phyloP scores from a whole-genome alignment of 1,140 invertebrate genomes.

The Bombus balteatus region DNA sequence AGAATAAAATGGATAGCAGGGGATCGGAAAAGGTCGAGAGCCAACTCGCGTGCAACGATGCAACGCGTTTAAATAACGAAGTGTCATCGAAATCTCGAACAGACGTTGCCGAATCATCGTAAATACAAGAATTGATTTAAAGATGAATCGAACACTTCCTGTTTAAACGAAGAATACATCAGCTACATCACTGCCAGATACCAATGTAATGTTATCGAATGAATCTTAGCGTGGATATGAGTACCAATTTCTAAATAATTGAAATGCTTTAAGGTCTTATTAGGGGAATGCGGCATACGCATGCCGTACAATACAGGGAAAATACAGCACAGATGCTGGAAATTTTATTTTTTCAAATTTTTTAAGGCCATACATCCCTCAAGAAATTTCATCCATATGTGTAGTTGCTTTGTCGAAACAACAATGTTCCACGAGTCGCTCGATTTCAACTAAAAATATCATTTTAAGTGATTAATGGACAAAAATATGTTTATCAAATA shows the following conservation, averaged over 20 bases:
- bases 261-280: constrained; percentile 1
- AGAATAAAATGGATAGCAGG: constrained; percentile 42
- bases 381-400: neutral
- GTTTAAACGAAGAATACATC: neutral
- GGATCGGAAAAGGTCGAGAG: constrained; percentile 18
- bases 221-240: constrained; percentile 31
- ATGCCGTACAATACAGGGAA: constrained; percentile 39
- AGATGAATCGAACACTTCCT: neutral
- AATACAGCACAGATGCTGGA: constrained; percentile 37
- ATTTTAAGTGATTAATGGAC: neutral
- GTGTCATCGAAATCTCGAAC: constrained; percentile 30
- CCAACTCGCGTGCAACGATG: constrained; percentile 4
- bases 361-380: constrained; percentile 30
- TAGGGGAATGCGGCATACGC: neutral
- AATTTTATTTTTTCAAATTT: constrained; percentile 67
- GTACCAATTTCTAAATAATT: constrained; percentile 24
- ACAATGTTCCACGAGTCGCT: constrained; percentile 11
- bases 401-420: constrained; percentile 13
- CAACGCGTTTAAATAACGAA: constrained; percentile 37
- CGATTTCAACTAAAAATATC: neutral
- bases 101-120: constrained; percentile 38
- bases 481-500: constrained; percentile 1
- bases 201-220: constrained; percentile 15
- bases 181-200: constrained; percentile 37
- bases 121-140: neutral